These are phyloP conservation scores for Urocolius indicus DNA, from an alignment of 2,113 vertebrate species.

Conservation along the genomic window DNA sequence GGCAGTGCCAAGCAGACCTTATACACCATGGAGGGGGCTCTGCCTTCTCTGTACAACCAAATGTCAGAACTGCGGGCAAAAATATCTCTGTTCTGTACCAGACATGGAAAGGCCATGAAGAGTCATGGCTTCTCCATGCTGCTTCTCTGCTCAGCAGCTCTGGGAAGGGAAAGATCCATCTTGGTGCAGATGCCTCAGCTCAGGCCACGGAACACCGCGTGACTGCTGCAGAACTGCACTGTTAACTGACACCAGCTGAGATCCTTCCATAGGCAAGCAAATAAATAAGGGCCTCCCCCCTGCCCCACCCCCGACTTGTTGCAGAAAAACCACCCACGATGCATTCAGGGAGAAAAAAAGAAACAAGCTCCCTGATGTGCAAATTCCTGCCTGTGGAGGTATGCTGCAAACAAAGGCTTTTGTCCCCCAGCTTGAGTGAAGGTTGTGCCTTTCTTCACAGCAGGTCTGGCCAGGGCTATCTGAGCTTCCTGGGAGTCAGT, in stretches of 20 bases:
- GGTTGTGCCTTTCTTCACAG: neutral
- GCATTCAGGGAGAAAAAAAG: neutral
- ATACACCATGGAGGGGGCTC: neutral
- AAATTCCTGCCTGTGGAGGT: constrained; percentile 20
- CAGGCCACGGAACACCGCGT: constrained; percentile 50
- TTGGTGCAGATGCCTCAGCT: constrained; percentile 9
- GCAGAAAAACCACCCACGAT: constrained; percentile 56
- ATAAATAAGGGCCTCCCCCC: neutral
- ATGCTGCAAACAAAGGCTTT: neutral
- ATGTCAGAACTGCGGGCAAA: neutral
- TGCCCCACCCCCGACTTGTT: neutral
- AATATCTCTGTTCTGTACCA: neutral
- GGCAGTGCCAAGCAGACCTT: neutral
- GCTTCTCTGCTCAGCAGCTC: constrained; percentile 48
- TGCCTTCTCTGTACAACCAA: neutral
- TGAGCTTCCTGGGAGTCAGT: neutral
- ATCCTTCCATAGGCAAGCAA: constrained; percentile 52
- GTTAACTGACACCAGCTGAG: constrained; percentile 50
- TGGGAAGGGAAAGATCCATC: constrained; percentile 5
- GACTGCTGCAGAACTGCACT: neutral
- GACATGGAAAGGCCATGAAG: neutral
- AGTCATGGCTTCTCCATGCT: constrained; percentile 17
- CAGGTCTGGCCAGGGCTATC: neutral
- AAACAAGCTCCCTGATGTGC: neutral
- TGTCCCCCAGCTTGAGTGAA: neutral